Conservation (phyloP, 1,140 invertebrate genomes). For the Cyphomyrmex costatus region DNA sequence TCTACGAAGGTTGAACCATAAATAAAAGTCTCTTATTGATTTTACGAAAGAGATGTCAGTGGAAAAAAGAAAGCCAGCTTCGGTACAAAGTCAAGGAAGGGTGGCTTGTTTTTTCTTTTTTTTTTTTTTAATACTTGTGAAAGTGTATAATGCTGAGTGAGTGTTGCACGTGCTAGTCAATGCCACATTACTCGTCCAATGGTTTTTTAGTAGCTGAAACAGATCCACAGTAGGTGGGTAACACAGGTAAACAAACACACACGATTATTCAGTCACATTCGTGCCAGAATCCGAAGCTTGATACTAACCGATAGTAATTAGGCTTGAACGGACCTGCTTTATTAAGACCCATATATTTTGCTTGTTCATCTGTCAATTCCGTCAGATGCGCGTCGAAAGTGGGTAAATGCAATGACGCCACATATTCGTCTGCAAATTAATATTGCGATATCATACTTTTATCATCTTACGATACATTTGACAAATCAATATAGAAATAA, state of each 20-base stretch:
- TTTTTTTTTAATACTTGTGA: slow-evolving; percentile 62
- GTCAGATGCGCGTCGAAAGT: slow-evolving; percentile 99
- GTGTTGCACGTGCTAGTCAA: slow-evolving; percentile 62
- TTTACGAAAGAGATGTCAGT: slow-evolving; percentile 22
- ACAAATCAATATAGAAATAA: background rate
- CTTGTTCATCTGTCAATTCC: slow-evolving; percentile 98
- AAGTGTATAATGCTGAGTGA: slow-evolving; percentile 55
- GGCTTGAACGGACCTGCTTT: slow-evolving; percentile 99
- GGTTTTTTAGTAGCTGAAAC: slow-evolving; percentile 75
- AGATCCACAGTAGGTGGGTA: slow-evolving; percentile 43
- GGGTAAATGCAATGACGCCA: slow-evolving; percentile 97
- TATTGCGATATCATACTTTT: slow-evolving; percentile 15
- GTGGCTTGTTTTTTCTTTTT: background rate
- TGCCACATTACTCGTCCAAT: slow-evolving; percentile 43
- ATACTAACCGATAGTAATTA: slow-evolving; percentile 96
- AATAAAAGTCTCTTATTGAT: slow-evolving; percentile 56
- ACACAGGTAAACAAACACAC: slow-evolving; percentile 18
- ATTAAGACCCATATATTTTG: slow-evolving; percentile 98
- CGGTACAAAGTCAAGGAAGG: slow-evolving; percentile 32
- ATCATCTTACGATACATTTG: background rate
- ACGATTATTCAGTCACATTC: background rate
- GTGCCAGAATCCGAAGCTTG: background rate
- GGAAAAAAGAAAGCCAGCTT: slow-evolving; percentile 47
- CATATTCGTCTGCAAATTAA: slow-evolving; percentile 95
- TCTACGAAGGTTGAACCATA: slow-evolving; percentile 58